These are phyloP conservation scores for Vidua chalybeata DNA, from an alignment of 2,113 vertebrate genomes.

Conservation along the genomic window DNA sequence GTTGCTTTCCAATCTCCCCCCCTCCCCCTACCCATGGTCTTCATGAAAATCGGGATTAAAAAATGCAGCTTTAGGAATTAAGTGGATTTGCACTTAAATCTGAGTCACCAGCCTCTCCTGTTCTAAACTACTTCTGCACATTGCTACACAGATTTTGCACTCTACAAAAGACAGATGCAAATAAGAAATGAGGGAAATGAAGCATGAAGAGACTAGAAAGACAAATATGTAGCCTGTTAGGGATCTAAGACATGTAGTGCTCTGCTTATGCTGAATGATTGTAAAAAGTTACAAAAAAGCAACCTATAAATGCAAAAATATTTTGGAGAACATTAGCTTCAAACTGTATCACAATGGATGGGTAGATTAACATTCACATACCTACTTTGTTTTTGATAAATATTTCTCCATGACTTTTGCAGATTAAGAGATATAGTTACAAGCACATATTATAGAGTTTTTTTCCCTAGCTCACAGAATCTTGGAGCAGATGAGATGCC, in stretches of 20 bases:
- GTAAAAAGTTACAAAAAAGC: not conserved
- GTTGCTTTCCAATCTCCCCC: not conserved
- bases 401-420: not conserved
- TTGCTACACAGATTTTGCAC: not conserved
- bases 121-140: not conserved
- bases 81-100: conserved; percentile 2
- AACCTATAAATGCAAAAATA: not conserved
- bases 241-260: not conserved
- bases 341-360: not conserved
- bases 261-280: not conserved
- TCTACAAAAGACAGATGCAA: not conserved
- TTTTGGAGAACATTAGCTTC: not conserved
- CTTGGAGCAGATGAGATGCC: not conserved
- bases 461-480: not conserved
- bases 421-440: not conserved
- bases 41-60: not conserved
- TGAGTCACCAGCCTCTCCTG: not conserved
- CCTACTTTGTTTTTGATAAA: not conserved
- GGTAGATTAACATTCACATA: not conserved
- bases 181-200: not conserved
- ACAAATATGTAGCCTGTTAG: not conserved
- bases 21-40: not conserved
- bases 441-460: not conserved
- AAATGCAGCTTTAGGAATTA: not conserved
- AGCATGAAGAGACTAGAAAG: not conserved